Base-by-base conservation (phyloP, 1,140 invertebrate genomes). In the Parasteatoda tepidariorum region DNA sequence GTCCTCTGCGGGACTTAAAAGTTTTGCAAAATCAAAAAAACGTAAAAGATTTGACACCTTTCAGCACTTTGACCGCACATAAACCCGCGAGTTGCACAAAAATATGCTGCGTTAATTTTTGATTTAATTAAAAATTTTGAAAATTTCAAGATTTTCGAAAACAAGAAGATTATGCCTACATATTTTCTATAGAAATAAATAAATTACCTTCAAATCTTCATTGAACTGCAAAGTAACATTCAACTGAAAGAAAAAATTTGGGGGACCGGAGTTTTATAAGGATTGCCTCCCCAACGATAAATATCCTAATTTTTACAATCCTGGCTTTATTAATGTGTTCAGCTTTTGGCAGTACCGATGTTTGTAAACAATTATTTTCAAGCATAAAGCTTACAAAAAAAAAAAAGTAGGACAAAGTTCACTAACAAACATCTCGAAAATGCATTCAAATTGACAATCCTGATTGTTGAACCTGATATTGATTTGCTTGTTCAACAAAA, bases 261-360 rank as follows among this genome's bases (percentile, higher is more conserved):
- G 5, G 24, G 24, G 24, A 26, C 3, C 15, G 4, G 26, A 28
- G 26, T 26, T 62, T 62, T 62, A 6, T 26, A 26, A 62, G 30
- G 26, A 62, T 62, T 62, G 30, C 26, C 59, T 62, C 13, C 59
- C 30, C 59, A 6, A 26, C 26, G 26, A 62, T 62, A 62, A 62
- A 62, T 62, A 62, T 62, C 22, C 59, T 28, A 62, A 62, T 62
- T 62, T 62, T 62, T 26, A 62, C 22, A 62, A 26, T 62, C 59
- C 24, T 62, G n/a, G 26, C 26, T 26, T 62, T 62, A 62, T 62
- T 62, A 62, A 62, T 62, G 26, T 62, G 5, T 24, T 24, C n/a
- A 62, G 26, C 22, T 62, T 62, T 62, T 62, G 26, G 22, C 38
- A 41, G 13, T 41, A 41, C 38, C 38, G 5, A 6, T 41, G 13